Conservation (phyloP, 2,797 vertebrate genomes). For the Hylomyscus alleni region DNA sequence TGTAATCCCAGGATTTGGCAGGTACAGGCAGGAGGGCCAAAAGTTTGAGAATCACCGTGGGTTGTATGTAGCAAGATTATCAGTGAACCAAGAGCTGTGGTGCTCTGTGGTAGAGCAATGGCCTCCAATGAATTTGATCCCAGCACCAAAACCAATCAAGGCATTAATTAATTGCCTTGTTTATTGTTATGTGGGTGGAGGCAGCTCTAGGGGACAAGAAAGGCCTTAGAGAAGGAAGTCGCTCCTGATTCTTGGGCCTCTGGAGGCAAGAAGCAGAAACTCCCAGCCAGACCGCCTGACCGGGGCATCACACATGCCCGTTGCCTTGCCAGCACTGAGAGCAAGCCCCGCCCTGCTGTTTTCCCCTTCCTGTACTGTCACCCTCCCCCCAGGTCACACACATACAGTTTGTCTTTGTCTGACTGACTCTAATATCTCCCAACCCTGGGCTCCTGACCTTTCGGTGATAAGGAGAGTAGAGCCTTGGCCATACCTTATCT, state of each 20-base stretch:
- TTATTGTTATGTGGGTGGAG: constrained; percentile 50
- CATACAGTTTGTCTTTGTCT: neutral
- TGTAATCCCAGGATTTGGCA: neutral
- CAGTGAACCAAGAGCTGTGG: too few species aligned
- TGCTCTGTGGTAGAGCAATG: neutral
- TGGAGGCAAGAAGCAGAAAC: neutral
- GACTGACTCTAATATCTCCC: neutral
- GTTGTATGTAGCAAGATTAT: neutral
- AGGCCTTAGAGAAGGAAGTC: neutral
- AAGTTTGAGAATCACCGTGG: neutral
- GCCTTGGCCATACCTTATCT: constrained; percentile 8
- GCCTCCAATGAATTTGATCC: neutral
- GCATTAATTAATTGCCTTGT: constrained; percentile 58
- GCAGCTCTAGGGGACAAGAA: constrained; percentile 34
- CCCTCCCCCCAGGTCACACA: neutral
- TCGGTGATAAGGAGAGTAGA: constrained; percentile 34
- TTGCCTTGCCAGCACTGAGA: neutral
- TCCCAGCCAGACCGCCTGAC: neutral
- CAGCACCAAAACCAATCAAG: neutral
- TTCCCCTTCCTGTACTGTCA: neutral
- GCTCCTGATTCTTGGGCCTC: neutral
- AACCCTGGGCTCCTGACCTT: constrained; percentile 1
- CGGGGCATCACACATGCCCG: neutral
- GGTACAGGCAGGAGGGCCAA: neutral
- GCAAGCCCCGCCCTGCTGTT: neutral